Base-by-base conservation (phyloP, 2,797 vertebrate genomes). In the Clarias laeviceps region DNA sequence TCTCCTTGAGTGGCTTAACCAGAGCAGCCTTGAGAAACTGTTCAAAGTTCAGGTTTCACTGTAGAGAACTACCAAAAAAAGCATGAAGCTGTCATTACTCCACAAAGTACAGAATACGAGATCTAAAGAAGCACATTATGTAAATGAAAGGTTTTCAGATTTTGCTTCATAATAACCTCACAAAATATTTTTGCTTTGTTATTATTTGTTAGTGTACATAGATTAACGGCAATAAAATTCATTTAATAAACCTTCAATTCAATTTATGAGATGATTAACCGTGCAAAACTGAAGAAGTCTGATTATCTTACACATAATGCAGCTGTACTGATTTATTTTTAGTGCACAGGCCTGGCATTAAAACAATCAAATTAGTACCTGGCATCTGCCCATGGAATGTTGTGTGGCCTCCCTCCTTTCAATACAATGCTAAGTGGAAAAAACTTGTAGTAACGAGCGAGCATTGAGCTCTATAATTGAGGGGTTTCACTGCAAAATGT, bases 371-470 rank as follows among this genome's bases (percentile, higher is more conserved):
- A 84, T 34, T 29, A 32, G 50, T 20, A n/a, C n/a, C 70, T 73
- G 40, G 40, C 50, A 20, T 57, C 50, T 76, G 50, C 17, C 73
- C 32, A 61, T 14, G 11, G 32, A 61, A 78, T 17, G 32, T 27
- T 64, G 22, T 64, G 27, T 40, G 61, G 87, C 83, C 87, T 89
- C 89, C 89, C 91, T 59, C 73, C 57, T 66, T 91, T 91, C 94
- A 91, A 91, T 92, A 87, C 87, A 83, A 88, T 77, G 87, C 87
- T 93, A 89, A 91, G 91, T 88, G 94, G 94, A 93, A 94, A 95
- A 94, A 68, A 88, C 91, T 93, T 93, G 94, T 91, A 84, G 88
- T 73, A 84, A 82, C 50, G 87, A 93, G 93, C 50, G 87, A 93
- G 93, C 34, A 50, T 6, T 40, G 78, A 89, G 91, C 90, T 86